phyloP scores from a whole-genome alignment of 2,888 invertebrate genomes.

The Limnephilus rhombicus region DNA sequence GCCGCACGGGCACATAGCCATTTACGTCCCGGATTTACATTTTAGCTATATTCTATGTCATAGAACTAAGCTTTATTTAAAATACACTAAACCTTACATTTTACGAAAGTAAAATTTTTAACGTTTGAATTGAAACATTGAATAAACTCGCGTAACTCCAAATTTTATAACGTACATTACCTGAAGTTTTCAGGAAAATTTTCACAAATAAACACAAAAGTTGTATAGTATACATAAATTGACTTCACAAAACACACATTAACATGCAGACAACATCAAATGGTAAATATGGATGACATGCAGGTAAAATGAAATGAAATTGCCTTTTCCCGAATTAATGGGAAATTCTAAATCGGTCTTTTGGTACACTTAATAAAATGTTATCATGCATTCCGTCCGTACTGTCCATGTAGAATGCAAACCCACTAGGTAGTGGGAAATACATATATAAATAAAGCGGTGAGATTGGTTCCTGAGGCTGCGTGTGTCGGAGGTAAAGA shows the following conservation, averaged over 20 bases:
- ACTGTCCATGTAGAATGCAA: constrained; percentile 50
- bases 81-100: neutral
- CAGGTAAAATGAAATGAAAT: constrained; percentile 15
- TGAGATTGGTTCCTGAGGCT: constrained; percentile 57
- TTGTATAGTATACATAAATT: neutral
- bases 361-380: constrained; percentile 42
- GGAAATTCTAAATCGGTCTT: constrained; percentile 26
- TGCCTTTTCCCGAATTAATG: neutral
- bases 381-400: constrained; percentile 49
- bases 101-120: neutral
- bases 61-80: neutral
- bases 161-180: neutral
- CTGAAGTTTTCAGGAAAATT: neutral
- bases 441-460: constrained; percentile 60
- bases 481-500: constrained; percentile 47
- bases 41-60: neutral
- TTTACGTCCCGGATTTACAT: neutral
- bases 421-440: constrained; percentile 55
- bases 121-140: neutral
- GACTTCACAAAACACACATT: neutral
- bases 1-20: neutral
- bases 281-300: constrained; percentile 35
- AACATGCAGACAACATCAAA: constrained; percentile 36
- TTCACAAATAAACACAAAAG: neutral
- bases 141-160: neutral